These are phyloP conservation scores for Planiliza haematocheilus DNA, from an alignment of 2,113 vertebrate species.

Conservation along the genomic window DNA sequence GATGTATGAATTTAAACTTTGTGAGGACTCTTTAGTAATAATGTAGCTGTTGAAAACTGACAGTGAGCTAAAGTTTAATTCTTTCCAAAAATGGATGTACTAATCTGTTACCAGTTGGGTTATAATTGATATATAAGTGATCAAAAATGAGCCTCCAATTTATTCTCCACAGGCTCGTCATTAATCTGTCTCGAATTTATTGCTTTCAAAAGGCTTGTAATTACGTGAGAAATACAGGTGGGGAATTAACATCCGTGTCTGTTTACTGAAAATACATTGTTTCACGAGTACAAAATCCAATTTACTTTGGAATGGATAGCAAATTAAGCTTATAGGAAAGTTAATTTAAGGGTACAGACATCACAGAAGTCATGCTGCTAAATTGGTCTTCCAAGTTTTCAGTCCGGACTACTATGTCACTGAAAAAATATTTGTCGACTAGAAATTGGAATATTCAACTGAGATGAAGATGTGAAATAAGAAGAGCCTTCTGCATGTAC, in stretches of 20 bases:
- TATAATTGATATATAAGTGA: neutral
- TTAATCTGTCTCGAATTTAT: neutral
- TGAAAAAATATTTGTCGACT: too few relatives aligned
- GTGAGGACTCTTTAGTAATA: neutral
- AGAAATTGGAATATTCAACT: too few relatives aligned
- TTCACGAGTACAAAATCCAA: too few relatives aligned
- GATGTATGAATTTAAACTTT: neutral
- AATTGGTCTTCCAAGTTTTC: too few relatives aligned
- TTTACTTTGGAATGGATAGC: too few relatives aligned
- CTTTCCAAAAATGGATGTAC: neutral
- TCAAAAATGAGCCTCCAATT: slow-evolving; percentile 4
- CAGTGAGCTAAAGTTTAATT: neutral
- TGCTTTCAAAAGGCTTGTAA: neutral
- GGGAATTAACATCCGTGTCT: neutral
- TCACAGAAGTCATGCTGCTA: too few relatives aligned
- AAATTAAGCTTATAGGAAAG: too few relatives aligned
- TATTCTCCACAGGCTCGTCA: neutral
- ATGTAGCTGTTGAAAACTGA: neutral
- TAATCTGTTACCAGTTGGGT: neutral
- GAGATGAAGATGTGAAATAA: too few relatives aligned
- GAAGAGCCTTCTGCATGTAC: too few relatives aligned
- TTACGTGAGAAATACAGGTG: neutral
- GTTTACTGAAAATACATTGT: neutral
- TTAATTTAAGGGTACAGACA: too few relatives aligned
- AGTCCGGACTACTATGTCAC: too few relatives aligned